phyloP scores from a whole-genome alignment of 2,797 vertebrate species.

The Spinus pinus region DNA sequence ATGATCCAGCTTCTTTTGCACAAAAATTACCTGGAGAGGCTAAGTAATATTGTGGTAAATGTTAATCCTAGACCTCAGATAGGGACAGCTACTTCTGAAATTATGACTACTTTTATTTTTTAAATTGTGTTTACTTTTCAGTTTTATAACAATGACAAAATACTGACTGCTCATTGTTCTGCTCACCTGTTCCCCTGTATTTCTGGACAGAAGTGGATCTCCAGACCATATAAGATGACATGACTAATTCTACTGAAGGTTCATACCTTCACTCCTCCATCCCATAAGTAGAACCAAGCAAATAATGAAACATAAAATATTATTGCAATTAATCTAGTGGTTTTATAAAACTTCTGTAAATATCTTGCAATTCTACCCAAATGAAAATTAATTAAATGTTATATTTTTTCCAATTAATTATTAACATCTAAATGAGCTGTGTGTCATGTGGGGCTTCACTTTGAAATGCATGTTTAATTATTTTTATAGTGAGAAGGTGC shows the following conservation, averaged over 20 bases:
- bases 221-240: not conserved
- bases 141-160: not conserved
- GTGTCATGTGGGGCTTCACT: not conserved
- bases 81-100: not conserved
- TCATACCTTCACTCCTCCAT: not conserved
- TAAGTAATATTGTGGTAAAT: not conserved
- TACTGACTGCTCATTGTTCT: not conserved
- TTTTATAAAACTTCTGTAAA: not conserved
- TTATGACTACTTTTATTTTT: not conserved
- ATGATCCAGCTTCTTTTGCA: not conserved
- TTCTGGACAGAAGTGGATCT: not conserved
- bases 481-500: not conserved
- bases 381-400: not conserved
- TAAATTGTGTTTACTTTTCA: not conserved
- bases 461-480: not conserved
- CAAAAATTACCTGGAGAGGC: not conserved
- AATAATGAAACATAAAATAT: not conserved
- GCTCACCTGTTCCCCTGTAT: not conserved
- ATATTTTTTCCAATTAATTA: not conserved
- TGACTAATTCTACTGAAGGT: not conserved
- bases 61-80: not conserved
- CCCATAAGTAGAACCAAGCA: not conserved
- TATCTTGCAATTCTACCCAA: not conserved
- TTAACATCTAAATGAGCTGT: not conserved
- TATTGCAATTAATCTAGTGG: not conserved